Conservation (phyloP, 1,140 invertebrate genomes). For the Drosophila ficusphila region DNA sequence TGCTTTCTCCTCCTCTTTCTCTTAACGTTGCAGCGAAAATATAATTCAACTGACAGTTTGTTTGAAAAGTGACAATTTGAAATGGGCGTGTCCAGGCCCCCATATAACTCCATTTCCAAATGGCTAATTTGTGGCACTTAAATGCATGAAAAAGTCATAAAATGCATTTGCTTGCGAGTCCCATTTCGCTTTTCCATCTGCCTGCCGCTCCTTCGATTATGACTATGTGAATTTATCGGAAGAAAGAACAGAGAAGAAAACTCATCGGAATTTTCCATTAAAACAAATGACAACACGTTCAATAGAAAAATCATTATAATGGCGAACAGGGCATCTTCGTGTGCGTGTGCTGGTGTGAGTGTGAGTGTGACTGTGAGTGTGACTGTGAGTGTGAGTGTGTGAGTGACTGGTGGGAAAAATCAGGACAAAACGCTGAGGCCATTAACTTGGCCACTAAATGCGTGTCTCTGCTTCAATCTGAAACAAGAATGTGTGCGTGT, state of each 20-base stretch:
- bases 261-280: constrained; percentile 68
- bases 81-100: constrained; percentile 17
- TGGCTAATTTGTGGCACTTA: constrained; percentile 62
- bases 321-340: constrained; percentile 7
- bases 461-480: constrained; percentile 41
- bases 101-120: constrained; percentile 27
- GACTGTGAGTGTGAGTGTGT: neutral
- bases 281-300: constrained; percentile 74
- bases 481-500: constrained; percentile 27
- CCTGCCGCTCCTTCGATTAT: constrained; percentile 32
- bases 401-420: constrained; percentile 24
- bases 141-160: constrained; percentile 64
- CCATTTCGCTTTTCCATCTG: constrained; percentile 1
- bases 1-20: constrained; percentile 1
- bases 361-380: neutral
- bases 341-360: constrained; percentile 13
- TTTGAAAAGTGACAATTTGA: constrained; percentile 67
- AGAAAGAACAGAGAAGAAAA: constrained; percentile 43
- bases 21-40: constrained; percentile 46
- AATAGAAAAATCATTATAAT: constrained; percentile 63
- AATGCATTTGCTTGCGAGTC: constrained; percentile 58
- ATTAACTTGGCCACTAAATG: constrained; percentile 62
- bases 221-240: constrained; percentile 49
- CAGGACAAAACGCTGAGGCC: constrained; percentile 48
- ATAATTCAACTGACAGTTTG: constrained; percentile 74